A percentile compares a stretch with the other conserved stretches of the same genome.
Evolutionary conservation across 2,113 vertebrate genomes (phyloP).

Genomic region (Sarotherodon lohbergeri): DNA sequence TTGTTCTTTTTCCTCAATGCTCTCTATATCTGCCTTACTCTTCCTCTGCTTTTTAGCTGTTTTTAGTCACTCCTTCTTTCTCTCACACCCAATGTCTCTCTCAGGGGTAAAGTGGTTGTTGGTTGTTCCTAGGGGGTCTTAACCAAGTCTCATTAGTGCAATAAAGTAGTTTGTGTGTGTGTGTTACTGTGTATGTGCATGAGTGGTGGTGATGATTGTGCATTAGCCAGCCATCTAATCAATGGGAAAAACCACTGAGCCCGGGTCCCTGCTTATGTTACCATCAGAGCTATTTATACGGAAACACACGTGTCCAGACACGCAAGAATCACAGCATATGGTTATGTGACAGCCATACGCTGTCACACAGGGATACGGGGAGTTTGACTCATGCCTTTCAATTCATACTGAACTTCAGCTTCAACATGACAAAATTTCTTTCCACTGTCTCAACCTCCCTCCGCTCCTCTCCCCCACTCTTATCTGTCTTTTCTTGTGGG

Average conservation of each 20-base stretch:
- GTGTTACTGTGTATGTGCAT: neutral
- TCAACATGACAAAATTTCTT: neutral
- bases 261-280: conserved; percentile 74
- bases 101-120: conserved; percentile 31
- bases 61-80: neutral
- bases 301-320: conserved; percentile 7
- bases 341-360: neutral
- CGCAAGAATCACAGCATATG: neutral
- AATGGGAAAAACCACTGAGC: conserved; percentile 96
- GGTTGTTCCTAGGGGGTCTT: conserved; percentile 52
- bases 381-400: neutral
- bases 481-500: conserved; percentile 75
- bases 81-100: neutral
- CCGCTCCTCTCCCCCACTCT: conserved; percentile 45
- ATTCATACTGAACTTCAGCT: neutral
- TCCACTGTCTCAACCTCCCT: conserved; percentile 35
- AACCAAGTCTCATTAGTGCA: conserved; percentile 54
- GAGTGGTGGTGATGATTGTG: conserved; percentile 79
- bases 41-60: neutral
- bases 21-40: neutral
- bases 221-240: conserved; percentile 94
- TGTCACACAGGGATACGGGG: neutral
- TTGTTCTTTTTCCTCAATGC: neutral
- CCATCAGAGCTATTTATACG: conserved; percentile 55
- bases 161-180: conserved; percentile 22